Evolutionary conservation across 2,113 vertebrate genomes (phyloP).

Genomic region (Campylorhamphus procurvoides): DNA sequence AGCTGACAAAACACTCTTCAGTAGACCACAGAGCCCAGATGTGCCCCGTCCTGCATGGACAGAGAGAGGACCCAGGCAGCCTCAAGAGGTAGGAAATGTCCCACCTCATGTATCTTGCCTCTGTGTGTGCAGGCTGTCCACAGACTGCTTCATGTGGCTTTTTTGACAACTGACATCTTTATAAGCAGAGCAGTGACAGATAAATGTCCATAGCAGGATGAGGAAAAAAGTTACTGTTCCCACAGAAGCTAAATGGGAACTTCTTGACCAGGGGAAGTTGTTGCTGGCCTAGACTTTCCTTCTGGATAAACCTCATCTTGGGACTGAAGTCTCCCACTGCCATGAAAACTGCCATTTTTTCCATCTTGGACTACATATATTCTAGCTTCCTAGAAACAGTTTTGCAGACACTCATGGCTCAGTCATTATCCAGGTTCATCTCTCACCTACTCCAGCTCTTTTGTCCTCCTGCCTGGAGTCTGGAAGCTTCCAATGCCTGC

Average conservation of each 20-base stretch:
- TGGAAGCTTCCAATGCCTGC: not conserved
- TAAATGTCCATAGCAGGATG: not conserved
- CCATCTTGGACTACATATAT: not conserved
- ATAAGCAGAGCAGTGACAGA: not conserved
- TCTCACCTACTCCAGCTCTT: not conserved
- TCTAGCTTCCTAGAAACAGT: not conserved
- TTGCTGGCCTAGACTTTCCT: not conserved
- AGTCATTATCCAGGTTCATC: not conserved
- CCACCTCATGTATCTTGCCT: not conserved
- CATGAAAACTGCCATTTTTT: not conserved
- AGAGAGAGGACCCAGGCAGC: rapidly evolving
- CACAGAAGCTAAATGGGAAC: not conserved
- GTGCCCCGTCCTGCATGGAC: rapidly evolving
- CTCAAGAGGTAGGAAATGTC: not conserved
- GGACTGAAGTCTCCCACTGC: not conserved
- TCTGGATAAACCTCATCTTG: not conserved
- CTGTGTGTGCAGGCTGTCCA: not conserved
- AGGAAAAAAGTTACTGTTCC: not conserved
- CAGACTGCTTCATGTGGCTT: not conserved
- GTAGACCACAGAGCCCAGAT: rapidly evolving
- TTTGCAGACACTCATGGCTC: not conserved
- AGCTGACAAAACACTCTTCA: not conserved
- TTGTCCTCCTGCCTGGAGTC: not conserved
- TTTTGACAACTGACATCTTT: not conserved
- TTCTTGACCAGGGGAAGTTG: not conserved